Base-by-base conservation (phyloP, 2,888 invertebrate genomes). In the Xestia rhomboidea region DNA sequence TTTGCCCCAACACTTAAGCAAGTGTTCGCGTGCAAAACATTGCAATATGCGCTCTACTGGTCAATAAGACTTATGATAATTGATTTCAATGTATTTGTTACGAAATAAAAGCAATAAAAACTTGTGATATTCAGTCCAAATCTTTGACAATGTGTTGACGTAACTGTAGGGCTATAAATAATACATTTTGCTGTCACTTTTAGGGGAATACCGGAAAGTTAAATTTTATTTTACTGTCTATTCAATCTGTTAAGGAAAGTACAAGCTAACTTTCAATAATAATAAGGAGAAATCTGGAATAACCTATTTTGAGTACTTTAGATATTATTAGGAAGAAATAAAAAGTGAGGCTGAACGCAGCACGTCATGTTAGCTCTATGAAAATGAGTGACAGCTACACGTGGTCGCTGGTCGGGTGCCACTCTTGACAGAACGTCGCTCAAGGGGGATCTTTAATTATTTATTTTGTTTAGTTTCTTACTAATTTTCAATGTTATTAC, bases 11-110 rank as follows among this genome's bases (percentile, higher is more conserved):
- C 82, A 76, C 81, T 87, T 86, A 21, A 30, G 81, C 76, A 87
- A 87, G 68, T 60, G 60, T 24, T 83, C 57, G 89, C 87, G 89
- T 88, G 89, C 57, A 49, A 68, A 68, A 60, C 44, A 79, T 85
- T 83, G 83, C 87, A 73, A 85, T 85, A 73, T 62, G 41, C 85
- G 88, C 76, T 88, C 89, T 70, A 85, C 30, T 88, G 49, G 73
- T 62, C 76, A 88, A 85, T 75, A 66, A 78, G 87, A 80, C n/a
- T 81, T 77, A 76, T 79, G 77, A 82, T 88, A 79, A 87, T 82
- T 77, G 69, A 73, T 76, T 83, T 80, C 70, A 73, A 76, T 86
- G 72, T 82, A 73, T 87, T 77, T 76, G 76, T 87, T 82, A 82
- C 81, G 76, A 85, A 81, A 88, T 77, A 38, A 15, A 46, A 41